Base-by-base conservation (phyloP, 2,113 vertebrate genomes). In the Vulpes vulpes region DNA sequence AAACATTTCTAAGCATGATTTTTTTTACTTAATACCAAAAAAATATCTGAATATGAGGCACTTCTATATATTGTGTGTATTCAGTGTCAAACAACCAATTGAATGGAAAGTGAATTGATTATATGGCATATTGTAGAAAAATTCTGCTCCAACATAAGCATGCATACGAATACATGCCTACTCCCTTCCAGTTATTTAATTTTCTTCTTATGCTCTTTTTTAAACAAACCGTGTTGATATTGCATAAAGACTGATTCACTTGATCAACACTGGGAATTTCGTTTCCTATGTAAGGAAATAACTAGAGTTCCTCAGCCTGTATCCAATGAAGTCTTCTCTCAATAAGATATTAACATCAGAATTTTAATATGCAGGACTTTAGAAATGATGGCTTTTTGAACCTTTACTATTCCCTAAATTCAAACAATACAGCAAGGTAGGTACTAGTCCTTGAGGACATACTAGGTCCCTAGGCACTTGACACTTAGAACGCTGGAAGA, bases 401-500 rank as follows among this genome's bases (percentile, higher is more conserved):
- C 35, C 51, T 14, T 78, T 95, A 32, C 30, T 30, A 51, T 35
- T 60, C 35, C 19, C 59, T 91, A 67, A 71, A 89, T 87, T 95
- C 59, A 92, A 93, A 84, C 6, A 95, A 55, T 67, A 85, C 1
- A 25, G 17, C 22, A 73, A 90, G 23, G 23, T 60, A 59, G 79
- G 51, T 71, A 81, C 17, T 49, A 93, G 30, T 53, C 83, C 69
- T 88, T 35, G 19, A 96, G 80, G 83, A 92, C 35, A 78, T n/a
- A 81, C 51, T 64, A 32, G 25, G n/a, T 51, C 30, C 4, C 35
- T 78, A 65, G 51, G 59, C 90, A 84, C n/a, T 80, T 51, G 84
- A 81, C n/a, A 92, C 78, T 32, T 80, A n/a, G 1, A 95, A 62
- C 9, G 85, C n/a, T 82, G 84, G 53, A 96, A 83, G 35, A 89